These are phyloP conservation scores for Drosophila quinaria DNA, from an alignment of 2,888 invertebrate genomes.

Conservation along the genomic window DNA sequence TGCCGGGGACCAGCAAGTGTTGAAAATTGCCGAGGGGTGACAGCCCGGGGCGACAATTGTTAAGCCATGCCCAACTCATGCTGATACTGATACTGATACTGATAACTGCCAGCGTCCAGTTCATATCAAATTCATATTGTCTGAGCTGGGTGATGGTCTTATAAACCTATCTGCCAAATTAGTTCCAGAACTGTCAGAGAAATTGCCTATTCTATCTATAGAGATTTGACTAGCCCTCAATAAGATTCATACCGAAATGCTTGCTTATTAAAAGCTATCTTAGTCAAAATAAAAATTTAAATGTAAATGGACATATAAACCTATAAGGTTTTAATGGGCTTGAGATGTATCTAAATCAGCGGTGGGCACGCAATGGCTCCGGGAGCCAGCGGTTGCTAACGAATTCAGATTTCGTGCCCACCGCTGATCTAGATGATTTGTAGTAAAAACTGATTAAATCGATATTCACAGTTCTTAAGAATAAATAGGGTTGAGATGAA, in stretches of 20 bases:
- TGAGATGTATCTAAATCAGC: background rate
- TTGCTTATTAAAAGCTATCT: constrained; percentile 1
- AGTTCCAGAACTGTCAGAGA: constrained; percentile 45
- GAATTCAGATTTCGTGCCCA: no score
- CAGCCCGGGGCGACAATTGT: constrained; percentile 38
- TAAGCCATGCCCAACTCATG: constrained; percentile 12
- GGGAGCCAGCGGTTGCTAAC: no score
- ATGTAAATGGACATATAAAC: background rate
- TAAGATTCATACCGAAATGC: constrained; percentile 3
- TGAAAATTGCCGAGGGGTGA: constrained; percentile 51
- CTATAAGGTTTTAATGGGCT: background rate
- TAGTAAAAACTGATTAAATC: background rate
- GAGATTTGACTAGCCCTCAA: constrained; percentile 37
- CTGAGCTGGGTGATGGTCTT: constrained; percentile 3
- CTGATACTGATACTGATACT: constrained; percentile 23
- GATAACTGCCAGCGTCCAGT: constrained; percentile 24
- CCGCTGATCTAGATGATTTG: constrained; percentile 1
- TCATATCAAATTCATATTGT: background rate
- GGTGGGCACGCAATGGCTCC: no score
- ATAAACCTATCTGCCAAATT: constrained; percentile 42
- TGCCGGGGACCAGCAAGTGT: constrained; percentile 64
- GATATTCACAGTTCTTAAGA: background rate
- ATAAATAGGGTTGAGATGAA: background rate
- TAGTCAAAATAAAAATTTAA: constrained; percentile 14
- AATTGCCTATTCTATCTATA: constrained; percentile 36